A percentile compares a stretch with the other conserved stretches of the same genome.
Evolutionary conservation across 1,140 invertebrate species (phyloP).

Genomic region (Sycobia sp.): DNA sequence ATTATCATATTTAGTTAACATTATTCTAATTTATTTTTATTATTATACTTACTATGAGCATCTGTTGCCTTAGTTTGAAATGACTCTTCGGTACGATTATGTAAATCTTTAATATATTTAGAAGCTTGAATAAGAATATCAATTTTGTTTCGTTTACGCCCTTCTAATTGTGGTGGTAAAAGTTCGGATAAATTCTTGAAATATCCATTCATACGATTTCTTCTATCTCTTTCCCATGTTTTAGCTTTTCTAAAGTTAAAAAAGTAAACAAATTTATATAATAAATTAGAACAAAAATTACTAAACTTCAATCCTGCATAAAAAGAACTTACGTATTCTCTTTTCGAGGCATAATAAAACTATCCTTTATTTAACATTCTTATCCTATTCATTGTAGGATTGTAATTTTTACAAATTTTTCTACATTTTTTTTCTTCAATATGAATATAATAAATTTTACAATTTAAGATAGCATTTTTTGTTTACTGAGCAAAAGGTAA

Average conservation of each 20-base stretch:
- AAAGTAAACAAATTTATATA: constrained; percentile 3
- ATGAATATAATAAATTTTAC: not conserved
- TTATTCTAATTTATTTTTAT: not conserved
- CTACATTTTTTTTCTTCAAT: not conserved
- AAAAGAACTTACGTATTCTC: constrained; percentile 53
- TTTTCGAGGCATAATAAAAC: constrained; percentile 58
- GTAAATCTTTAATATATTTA: constrained; percentile 61
- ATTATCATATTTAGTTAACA: not conserved
- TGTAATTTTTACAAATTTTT: not conserved
- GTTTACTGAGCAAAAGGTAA: constrained; percentile 7
- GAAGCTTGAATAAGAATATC: constrained; percentile 60
- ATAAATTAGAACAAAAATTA: not conserved
- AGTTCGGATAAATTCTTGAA: constrained; percentile 60
- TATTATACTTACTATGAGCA: constrained; percentile 50
- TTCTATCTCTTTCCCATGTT: constrained; percentile 64
- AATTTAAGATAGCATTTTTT: not conserved
- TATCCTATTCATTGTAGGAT: constrained; percentile 20
- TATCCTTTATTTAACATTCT: constrained; percentile 24
- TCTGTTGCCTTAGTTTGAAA: constrained; percentile 53
- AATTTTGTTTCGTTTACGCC: constrained; percentile 59
- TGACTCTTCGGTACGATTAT: constrained; percentile 55
- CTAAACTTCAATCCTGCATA: too few species aligned
- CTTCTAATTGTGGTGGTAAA: constrained; percentile 61
- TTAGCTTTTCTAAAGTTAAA: constrained; percentile 54
- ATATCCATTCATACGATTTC: constrained; percentile 61